Evolutionary conservation across 1,140 invertebrate genomes (phyloP).

Genomic region (Lepidostoma basale): DNA sequence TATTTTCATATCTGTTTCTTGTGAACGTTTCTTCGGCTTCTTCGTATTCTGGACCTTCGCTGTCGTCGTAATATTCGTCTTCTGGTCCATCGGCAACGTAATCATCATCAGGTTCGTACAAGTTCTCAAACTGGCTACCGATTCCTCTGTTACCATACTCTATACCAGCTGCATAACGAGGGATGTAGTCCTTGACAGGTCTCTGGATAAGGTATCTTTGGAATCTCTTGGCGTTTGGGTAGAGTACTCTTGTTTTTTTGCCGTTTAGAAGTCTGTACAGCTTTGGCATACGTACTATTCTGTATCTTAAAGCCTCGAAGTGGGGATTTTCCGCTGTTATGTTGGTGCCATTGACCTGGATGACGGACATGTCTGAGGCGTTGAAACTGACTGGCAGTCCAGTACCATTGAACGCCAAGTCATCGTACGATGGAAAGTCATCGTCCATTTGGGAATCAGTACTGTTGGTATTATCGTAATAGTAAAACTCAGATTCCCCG

Average conservation of each 20-base stretch:
- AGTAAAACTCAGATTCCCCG: slow-evolving; percentile 37
- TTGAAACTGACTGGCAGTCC: neutral
- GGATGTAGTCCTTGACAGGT: slow-evolving; percentile 19
- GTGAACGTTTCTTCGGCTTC: neutral
- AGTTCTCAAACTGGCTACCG: neutral
- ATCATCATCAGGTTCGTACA: slow-evolving; percentile 4
- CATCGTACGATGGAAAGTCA: slow-evolving; percentile 28
- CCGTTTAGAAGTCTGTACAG: slow-evolving; percentile 40
- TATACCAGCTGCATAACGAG: neutral
- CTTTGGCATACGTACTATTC: slow-evolving; percentile 22
- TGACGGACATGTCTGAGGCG: neutral
- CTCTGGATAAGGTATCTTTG: slow-evolving; percentile 31
- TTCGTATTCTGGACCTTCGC: neutral
- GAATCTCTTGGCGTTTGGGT: slow-evolving; percentile 34
- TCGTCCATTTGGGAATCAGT: slow-evolving; percentile 31
- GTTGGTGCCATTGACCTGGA: neutral
- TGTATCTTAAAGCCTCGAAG: slow-evolving; percentile 37
- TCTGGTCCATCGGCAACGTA: slow-evolving; percentile 3
- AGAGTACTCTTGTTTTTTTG: slow-evolving; percentile 28
- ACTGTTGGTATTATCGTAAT: slow-evolving; percentile 36
- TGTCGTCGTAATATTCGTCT: slow-evolving; percentile 24
- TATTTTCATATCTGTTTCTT: slow-evolving; percentile 2
- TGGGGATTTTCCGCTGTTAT: slow-evolving; percentile 23
- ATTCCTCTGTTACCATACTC: neutral
- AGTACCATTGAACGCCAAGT: slow-evolving; percentile 16